phyloP scores from a whole-genome alignment of 2,888 invertebrate genomes.

The Elmis aenea region DNA sequence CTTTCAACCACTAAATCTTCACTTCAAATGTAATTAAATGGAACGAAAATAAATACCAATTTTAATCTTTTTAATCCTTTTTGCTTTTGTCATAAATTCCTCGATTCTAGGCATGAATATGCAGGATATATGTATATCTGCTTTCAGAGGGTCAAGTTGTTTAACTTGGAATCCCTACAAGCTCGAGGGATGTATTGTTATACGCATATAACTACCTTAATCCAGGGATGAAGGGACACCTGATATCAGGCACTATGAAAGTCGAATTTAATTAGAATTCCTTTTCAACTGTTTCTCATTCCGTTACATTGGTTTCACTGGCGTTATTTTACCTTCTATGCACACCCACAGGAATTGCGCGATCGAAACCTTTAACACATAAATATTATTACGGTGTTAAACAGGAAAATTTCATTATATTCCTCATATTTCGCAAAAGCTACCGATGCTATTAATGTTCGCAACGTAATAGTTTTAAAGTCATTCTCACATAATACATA shows the following conservation, averaged over 20 bases:
- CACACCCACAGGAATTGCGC: background rate
- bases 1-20: too few relatives aligned
- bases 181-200: constrained; percentile 22
- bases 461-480: too few relatives aligned
- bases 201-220: constrained; percentile 25
- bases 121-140: constrained; percentile 19
- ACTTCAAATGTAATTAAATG: too few relatives aligned
- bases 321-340: background rate
- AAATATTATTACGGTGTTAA: too few relatives aligned
- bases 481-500: too few relatives aligned
- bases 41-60: too few relatives aligned
- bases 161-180: constrained; percentile 28
- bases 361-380: too few relatives aligned
- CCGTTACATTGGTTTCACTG: background rate
- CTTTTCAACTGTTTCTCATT: constrained; percentile 12
- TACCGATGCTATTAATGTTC: too few relatives aligned
- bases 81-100: constrained; percentile 4
- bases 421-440: too few relatives aligned
- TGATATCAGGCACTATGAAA: constrained; percentile 24
- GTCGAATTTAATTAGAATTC: constrained; percentile 27
- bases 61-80: too few relatives aligned
- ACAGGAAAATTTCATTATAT: too few relatives aligned
- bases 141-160: constrained; percentile 28
- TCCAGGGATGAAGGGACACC: constrained; percentile 25
- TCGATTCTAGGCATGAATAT: constrained; percentile 17